Evolutionary conservation across 2,797 vertebrate genomes (phyloP), one percentile per base, ranked within the genome.

Genomic region (Ctenopoma multispine): DNA sequence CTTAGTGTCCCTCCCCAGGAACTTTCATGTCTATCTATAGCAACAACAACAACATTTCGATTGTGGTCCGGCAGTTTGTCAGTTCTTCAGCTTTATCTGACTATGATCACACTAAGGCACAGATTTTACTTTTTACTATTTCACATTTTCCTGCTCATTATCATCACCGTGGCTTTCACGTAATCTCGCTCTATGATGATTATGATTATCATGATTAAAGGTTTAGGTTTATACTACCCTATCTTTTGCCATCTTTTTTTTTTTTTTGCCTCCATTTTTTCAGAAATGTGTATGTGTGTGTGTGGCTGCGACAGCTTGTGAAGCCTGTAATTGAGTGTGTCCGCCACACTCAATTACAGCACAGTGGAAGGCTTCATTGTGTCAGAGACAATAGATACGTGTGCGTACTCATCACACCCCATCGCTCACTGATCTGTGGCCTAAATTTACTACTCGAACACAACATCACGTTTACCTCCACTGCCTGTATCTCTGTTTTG

Each of bases 281-380:
- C 38, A 34, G 44, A 79, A 85, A 64, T 69, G 58, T 69, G 59
- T 47, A 76, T 69, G 78, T 69, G 58, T 69, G 59, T 47, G 79
- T 69, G 78, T 38, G 65, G 59, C 68, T 76, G 49, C 66, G 77
- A 74, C 84, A 78, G 77, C 84, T 82, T 24, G 74, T 73, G 82
- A 92, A 92, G 87, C 80, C 92, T 93, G 85, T 93, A 94, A 94
- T 94, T 90, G 90, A 92, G 89, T 86, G 89, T 92, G 93, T 94
- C 93, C 91, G 46, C 93, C 94, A 41, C 90, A 93, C 93, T 49
- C 82, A 90, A 75, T 84, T 85, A 85, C 77, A 72, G 81, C 54
- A 36, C 69, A 54, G 74, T 75, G 81, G 80, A 78, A 61, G 78
- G 63, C 81, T 90, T 85, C 85, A 85, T 86, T 85, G 87, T 92